Conservation (phyloP, 2,888 invertebrate species). For the Brachyptera putata region DNA sequence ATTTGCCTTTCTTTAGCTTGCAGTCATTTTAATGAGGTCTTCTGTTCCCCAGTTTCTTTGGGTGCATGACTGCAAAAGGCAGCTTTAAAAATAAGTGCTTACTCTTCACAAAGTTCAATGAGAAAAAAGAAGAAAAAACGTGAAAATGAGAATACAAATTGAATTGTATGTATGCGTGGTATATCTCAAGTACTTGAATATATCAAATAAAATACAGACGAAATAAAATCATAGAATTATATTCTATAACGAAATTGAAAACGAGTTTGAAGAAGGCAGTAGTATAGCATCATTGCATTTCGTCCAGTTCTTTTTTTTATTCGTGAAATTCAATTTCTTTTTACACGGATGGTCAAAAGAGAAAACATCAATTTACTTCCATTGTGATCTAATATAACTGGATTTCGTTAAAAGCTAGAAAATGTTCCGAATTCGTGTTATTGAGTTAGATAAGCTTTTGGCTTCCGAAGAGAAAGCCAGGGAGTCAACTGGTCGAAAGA, state of each 20-base stretch:
- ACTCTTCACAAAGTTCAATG: neutral
- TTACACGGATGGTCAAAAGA: neutral
- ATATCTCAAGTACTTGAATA: too few relatives aligned
- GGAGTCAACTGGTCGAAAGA: too few relatives aligned
- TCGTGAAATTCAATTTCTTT: neutral
- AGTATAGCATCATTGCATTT: too few relatives aligned
- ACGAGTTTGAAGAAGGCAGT: too few relatives aligned
- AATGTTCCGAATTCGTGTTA: neutral
- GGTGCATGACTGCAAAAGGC: neutral
- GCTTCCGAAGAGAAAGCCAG: too few relatives aligned
- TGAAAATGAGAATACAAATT: neutral
- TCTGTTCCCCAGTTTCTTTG: neutral
- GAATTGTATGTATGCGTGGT: too few relatives aligned
- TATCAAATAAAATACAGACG: too few relatives aligned
- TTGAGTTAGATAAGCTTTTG: too few relatives aligned
- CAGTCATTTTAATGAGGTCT: neutral
- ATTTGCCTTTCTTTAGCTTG: neutral
- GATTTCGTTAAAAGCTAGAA: neutral
- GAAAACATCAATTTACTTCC: neutral
- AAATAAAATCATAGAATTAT: neutral
- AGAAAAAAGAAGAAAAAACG: neutral
- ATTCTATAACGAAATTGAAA: too few relatives aligned
- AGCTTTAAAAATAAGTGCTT: too few relatives aligned
- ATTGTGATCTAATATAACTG: constrained; percentile 9
- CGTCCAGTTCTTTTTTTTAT: neutral